Conservation (phyloP, 2,113 vertebrate genomes). For the Tretioscincus oriximinensis region DNA sequence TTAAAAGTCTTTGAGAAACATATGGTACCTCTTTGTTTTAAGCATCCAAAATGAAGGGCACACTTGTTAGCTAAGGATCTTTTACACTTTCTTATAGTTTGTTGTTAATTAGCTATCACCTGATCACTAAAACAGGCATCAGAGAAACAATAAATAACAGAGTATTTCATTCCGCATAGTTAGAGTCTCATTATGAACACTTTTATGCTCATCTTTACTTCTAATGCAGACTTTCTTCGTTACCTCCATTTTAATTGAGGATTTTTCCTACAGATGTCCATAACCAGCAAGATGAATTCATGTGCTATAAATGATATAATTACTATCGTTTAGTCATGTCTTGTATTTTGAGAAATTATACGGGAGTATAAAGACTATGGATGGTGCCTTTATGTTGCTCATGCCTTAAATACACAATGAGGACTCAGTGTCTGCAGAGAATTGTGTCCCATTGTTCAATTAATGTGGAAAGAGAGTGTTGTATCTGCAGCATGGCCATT, state of each 20-base stretch:
- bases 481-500: too few relatives aligned
- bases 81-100: slow-evolving; percentile 24
- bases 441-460: too few relatives aligned
- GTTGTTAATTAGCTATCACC: slow-evolving; percentile 37
- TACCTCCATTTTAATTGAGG: slow-evolving; percentile 41
- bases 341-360: slow-evolving; percentile 25
- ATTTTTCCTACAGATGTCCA: slow-evolving; percentile 15
- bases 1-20: slow-evolving; percentile 4
- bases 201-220: slow-evolving; percentile 27
- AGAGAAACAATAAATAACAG: slow-evolving; percentile 31
- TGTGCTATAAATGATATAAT: slow-evolving; percentile 37
- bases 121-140: slow-evolving; percentile 20
- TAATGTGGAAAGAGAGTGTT: too few relatives aligned
- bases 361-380: slow-evolving; percentile 29
- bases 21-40: slow-evolving; percentile 15
- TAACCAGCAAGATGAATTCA: slow-evolving; percentile 34
- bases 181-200: not conserved
- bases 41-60: slow-evolving; percentile 37
- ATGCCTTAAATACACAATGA: too few relatives aligned
- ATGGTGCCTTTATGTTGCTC: too few relatives aligned
- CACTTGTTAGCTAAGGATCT: slow-evolving; percentile 28
- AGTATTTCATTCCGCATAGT: not conserved
- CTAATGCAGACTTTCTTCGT: slow-evolving; percentile 7
- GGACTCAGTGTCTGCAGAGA: too few relatives aligned
- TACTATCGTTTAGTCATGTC: slow-evolving; percentile 28